phyloP scores from a whole-genome alignment of 2,113 vertebrate genomes.

The Agapornis roseicollis region DNA sequence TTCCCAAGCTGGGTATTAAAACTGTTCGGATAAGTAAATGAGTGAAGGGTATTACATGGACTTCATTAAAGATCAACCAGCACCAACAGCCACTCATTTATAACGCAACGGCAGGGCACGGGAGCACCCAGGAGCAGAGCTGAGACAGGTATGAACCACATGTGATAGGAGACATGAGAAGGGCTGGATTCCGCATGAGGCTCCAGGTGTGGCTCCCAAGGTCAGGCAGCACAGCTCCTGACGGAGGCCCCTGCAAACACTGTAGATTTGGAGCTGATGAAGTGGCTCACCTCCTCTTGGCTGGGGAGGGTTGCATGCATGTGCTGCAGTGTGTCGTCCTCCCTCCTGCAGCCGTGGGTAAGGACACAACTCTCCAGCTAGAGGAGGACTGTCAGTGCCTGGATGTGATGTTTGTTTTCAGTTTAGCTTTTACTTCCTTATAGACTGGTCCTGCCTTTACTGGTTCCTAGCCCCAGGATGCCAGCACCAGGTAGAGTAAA shows the following conservation, averaged over 20 bases:
- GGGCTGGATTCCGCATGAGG: background rate
- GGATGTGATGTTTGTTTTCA: background rate
- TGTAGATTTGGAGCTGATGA: background rate
- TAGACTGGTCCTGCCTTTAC: background rate
- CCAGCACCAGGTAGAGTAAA: background rate
- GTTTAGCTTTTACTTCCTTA: conserved; percentile 37
- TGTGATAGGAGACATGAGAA: background rate
- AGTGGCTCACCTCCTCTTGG: background rate
- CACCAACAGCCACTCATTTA: conserved; percentile 62
- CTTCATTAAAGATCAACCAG: conserved; percentile 69
- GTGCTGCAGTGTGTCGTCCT: background rate
- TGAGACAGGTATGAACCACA: background rate
- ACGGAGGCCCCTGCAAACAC: background rate
- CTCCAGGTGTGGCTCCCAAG: conserved; percentile 2
- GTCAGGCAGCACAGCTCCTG: background rate
- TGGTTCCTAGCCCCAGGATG: background rate
- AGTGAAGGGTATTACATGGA: conserved; percentile 41
- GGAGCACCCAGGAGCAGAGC: conserved; percentile 1
- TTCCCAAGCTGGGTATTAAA: conserved; percentile 60
- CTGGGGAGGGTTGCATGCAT: background rate
- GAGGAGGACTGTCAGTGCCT: background rate
- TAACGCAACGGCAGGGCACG: conserved; percentile 23
- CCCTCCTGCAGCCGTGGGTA: background rate
- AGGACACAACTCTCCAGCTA: background rate
- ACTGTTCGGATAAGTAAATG: conserved; percentile 44